Evolutionary conservation across 2,113 vertebrate genomes (phyloP).

Genomic region (Oxygymnocypris stewartii): DNA sequence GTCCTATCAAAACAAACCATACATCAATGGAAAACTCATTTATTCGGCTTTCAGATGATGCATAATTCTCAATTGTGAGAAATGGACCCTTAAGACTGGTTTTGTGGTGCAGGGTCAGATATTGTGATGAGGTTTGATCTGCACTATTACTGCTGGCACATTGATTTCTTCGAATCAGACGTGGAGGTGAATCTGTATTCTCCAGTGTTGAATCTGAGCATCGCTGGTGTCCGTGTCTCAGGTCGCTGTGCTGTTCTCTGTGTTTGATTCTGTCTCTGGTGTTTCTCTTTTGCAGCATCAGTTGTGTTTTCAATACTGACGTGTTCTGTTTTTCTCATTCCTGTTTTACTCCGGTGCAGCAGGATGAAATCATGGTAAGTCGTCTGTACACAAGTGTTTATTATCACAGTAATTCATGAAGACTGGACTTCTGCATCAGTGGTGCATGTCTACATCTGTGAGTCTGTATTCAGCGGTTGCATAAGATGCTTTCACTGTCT

Average conservation of each 20-base stretch:
- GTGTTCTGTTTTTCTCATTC: constrained; percentile 35
- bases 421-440: neutral
- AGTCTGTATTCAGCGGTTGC: neutral
- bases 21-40: too few relatives aligned
- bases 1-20: too few relatives aligned
- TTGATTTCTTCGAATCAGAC: neutral
- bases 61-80: too few relatives aligned
- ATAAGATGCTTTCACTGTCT: neutral
- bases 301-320: neutral
- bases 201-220: neutral
- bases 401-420: neutral
- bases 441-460: neutral
- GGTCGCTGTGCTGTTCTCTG: too few relatives aligned
- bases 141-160: neutral
- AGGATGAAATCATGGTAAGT: constrained; percentile 81
- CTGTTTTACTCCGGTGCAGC: constrained; percentile 35
- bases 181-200: neutral
- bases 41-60: too few relatives aligned
- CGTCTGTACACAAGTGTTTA: constrained; percentile 27
- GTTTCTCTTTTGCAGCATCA: neutral
- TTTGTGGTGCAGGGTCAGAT: too few relatives aligned
- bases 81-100: too few relatives aligned
- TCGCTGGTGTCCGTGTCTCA: neutral
- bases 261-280: neutral
- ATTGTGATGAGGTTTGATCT: too few relatives aligned